Evolutionary conservation across 2,797 vertebrate genomes (phyloP).

Genomic region (Chelon labrosus): DNA sequence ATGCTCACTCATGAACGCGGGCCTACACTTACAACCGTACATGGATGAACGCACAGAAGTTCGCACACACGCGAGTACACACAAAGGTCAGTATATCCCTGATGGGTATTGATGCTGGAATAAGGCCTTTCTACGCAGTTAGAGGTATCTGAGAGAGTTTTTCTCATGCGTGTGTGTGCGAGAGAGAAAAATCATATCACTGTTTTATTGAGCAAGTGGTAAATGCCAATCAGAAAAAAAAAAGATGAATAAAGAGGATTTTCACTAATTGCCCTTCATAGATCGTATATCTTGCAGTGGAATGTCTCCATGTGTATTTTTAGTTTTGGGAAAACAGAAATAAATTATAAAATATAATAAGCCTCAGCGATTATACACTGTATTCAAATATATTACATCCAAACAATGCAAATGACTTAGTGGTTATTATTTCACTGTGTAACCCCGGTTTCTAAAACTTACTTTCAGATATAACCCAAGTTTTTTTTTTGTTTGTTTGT

Average conservation of each 20-base stretch:
- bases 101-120: constrained; percentile 32
- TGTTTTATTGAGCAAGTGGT: constrained; percentile 1
- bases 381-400: no score
- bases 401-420: neutral
- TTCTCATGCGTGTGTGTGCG: neutral
- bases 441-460: no score
- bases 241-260: neutral
- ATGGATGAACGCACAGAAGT: constrained; percentile 4
- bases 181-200: neutral
- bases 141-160: neutral
- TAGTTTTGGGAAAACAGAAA: neutral
- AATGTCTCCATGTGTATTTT: neutral
- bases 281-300: neutral
- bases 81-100: constrained; percentile 52
- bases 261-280: neutral
- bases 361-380: no score
- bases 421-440: no score
- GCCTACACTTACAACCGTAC: neutral
- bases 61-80: constrained; percentile 6
- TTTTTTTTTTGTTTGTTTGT: no score
- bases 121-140: neutral
- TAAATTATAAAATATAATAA: neutral
- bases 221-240: constrained; percentile 13
- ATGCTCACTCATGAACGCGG: constrained; percentile 7
- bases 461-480: no score